Conservation (phyloP, 2,797 vertebrate species). For the Pseudocheirus occidentalis region DNA sequence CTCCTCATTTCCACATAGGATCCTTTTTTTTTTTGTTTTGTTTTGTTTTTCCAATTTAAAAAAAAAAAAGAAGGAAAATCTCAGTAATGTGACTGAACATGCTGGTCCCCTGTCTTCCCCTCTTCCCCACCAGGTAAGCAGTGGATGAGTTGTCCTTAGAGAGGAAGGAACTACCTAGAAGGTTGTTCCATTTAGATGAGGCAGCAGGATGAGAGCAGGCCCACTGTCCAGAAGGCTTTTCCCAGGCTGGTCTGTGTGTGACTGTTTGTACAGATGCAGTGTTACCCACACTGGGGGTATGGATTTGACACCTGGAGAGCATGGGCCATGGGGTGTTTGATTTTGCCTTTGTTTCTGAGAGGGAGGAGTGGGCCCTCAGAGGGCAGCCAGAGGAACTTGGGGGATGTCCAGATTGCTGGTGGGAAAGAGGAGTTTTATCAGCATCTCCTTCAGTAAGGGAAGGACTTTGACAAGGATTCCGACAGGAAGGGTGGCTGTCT, state of each 20-base stretch:
- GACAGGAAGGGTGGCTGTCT: conserved; percentile 42
- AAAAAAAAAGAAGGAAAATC: conserved; percentile 65
- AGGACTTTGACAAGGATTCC: conserved; percentile 43
- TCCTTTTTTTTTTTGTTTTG: conserved; percentile 65
- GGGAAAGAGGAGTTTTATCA: conserved; percentile 24
- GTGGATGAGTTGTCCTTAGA: conserved; percentile 67
- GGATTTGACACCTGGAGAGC: conserved; percentile 69
- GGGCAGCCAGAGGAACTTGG: conserved; percentile 49
- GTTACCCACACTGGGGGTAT: conserved; percentile 62
- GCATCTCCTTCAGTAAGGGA: conserved; percentile 54
- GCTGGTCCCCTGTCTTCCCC: conserved; percentile 41
- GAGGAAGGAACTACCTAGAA: conserved; percentile 60
- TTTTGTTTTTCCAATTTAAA: conserved; percentile 24
- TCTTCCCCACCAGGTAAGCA: conserved; percentile 68
- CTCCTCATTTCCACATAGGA: conserved; percentile 79
- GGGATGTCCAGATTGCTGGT: conserved; percentile 28
- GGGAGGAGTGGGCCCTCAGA: conserved; percentile 37
- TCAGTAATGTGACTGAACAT: conserved; percentile 70
- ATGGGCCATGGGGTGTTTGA: conserved; percentile 48
- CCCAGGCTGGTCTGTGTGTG: conserved; percentile 47
- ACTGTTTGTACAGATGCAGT: conserved; percentile 54
- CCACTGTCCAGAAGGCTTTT: conserved; percentile 53
- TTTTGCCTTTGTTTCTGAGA: conserved; percentile 52
- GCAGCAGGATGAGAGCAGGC: conserved; percentile 50
- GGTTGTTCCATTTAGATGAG: conserved; percentile 53